These are phyloP conservation scores for Machaerirhynchus nigripectus DNA, from an alignment of 2,113 vertebrate genomes.

Conservation along the genomic window DNA sequence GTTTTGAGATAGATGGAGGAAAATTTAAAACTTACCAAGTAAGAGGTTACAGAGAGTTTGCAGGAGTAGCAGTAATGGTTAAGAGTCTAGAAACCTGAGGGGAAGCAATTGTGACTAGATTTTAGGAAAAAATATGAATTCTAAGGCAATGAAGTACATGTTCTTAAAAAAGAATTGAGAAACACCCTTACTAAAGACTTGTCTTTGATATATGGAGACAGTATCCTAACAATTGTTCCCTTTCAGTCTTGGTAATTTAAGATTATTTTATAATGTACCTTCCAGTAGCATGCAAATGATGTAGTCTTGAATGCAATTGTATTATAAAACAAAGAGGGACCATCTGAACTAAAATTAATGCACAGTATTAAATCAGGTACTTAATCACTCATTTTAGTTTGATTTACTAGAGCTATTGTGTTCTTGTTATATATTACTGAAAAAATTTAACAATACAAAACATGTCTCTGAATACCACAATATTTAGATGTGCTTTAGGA, in stretches of 20 bases:
- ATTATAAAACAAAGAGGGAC: constrained; percentile 4
- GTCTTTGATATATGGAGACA: constrained; percentile 55
- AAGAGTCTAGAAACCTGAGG: not conserved
- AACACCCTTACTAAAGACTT: not conserved
- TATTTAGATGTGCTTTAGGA: constrained; percentile 60
- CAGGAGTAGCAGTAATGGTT: not conserved
- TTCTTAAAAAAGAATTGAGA: constrained; percentile 43
- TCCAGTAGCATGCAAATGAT: constrained; percentile 49
- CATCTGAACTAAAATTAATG: constrained; percentile 47
- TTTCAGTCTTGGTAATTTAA: constrained; percentile 51
- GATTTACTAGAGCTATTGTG: constrained; percentile 73
- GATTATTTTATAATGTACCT: constrained; percentile 58
- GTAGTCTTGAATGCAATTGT: not conserved
- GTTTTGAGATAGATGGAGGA: constrained; percentile 23
- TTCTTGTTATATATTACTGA: constrained; percentile 64
- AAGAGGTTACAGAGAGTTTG: not conserved
- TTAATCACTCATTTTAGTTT: constrained; percentile 70
- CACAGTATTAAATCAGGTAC: constrained; percentile 11
- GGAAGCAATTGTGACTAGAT: not conserved
- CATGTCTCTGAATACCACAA: constrained; percentile 12
- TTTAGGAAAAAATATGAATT: constrained; percentile 23
- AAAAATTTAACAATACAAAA: constrained; percentile 64
- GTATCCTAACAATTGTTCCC: constrained; percentile 1
- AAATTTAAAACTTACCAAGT: constrained; percentile 11
- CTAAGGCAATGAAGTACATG: not conserved